These are phyloP conservation scores for Trypoxylus dichotomus DNA, from an alignment of 1,140 invertebrate species.

Conservation along the genomic window DNA sequence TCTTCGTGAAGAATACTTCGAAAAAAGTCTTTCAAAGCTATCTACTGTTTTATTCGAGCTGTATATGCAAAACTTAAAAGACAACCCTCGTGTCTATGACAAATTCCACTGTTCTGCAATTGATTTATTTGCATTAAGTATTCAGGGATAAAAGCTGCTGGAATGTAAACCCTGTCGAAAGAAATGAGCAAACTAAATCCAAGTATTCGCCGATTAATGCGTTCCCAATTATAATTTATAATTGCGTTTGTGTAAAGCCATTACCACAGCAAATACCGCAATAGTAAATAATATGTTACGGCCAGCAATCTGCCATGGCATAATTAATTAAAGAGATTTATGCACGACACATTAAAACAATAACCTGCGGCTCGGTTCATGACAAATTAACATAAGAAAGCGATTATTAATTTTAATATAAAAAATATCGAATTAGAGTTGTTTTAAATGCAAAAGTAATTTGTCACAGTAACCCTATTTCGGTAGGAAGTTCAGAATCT, in stretches of 20 bases:
- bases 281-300: not conserved
- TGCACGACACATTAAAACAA: conserved; percentile 1
- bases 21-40: too few species aligned
- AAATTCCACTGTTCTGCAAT: too few species aligned
- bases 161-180: too few species aligned
- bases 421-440: not conserved
- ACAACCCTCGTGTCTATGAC: too few species aligned
- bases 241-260: not conserved
- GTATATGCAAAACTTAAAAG: too few species aligned
- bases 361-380: not conserved
- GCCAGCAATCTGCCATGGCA: not conserved
- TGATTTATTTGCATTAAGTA: too few species aligned
- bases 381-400: not conserved
- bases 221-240: not conserved
- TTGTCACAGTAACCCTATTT: not conserved
- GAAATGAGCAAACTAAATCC: too few species aligned
- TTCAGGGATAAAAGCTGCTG: too few species aligned
- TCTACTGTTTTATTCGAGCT: too few species aligned
- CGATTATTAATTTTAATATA: not conserved
- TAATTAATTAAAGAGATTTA: conserved; percentile 1
- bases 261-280: not conserved
- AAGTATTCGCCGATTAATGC: not conserved
- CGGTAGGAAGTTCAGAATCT: too few species aligned
- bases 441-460: not conserved
- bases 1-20: too few species aligned